Conservation (phyloP, 2,797 vertebrate genomes). For the Anas flavirostris region DNA sequence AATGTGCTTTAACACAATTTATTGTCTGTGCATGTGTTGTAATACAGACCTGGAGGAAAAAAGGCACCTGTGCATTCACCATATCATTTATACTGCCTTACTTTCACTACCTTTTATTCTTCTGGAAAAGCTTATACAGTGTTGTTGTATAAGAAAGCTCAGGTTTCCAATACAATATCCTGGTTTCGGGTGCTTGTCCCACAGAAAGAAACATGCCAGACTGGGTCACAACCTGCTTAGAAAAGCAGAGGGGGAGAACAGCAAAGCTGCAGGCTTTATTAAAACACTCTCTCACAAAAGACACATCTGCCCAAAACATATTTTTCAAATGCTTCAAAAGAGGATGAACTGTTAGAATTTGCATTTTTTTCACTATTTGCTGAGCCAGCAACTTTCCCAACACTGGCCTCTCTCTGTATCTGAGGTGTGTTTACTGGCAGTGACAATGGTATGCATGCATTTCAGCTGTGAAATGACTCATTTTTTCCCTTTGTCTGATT, state of each 20-base stretch:
- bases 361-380: not conserved
- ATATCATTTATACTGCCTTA: not conserved
- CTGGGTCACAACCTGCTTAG: not conserved
- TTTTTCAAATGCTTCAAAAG: not conserved
- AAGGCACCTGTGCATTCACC: not conserved
- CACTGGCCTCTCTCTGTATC: fast-evolving
- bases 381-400: not conserved
- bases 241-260: not conserved
- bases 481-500: not conserved
- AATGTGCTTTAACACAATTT: not conserved
- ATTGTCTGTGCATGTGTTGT: not conserved
- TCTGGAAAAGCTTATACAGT: conserved; percentile 58
- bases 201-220: conserved; percentile 11
- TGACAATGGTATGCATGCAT: fast-evolving
- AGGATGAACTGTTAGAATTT: not conserved
- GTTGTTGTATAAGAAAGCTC: conserved; percentile 12
- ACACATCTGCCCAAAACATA: not conserved
- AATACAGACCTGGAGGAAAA: not conserved
- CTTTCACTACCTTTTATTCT: not conserved
- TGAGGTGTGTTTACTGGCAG: not conserved
- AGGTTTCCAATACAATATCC: conserved; percentile 69
- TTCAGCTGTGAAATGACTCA: not conserved
- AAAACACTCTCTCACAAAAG: not conserved
- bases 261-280: not conserved
- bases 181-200: conserved; percentile 15